These are phyloP conservation scores for Carassius gibelio DNA, from an alignment of 2,113 vertebrate species.

Conservation along the genomic window DNA sequence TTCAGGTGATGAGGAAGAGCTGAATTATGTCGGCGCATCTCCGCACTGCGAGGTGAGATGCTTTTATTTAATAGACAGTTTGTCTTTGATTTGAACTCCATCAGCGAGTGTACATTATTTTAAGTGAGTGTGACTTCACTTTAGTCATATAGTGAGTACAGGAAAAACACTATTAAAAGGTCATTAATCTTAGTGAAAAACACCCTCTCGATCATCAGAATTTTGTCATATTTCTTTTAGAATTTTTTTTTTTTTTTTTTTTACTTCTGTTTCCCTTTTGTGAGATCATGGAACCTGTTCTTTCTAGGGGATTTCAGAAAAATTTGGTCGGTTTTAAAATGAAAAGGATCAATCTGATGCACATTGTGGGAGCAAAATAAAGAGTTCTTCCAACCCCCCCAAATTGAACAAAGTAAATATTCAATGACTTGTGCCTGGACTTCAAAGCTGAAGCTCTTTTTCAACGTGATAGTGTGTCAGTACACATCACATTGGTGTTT, in stretches of 20 bases:
- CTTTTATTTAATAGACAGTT: background rate
- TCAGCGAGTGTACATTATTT: background rate
- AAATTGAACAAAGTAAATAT: no score
- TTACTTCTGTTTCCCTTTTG: background rate
- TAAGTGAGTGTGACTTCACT: background rate
- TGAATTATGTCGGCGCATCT: constrained; percentile 71
- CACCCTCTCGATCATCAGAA: background rate
- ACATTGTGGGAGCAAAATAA: background rate
- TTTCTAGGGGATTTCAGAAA: background rate
- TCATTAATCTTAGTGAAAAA: background rate
- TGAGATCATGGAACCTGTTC: background rate
- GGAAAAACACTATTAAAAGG: background rate
- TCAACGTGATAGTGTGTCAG: no score
- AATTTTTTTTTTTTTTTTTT: background rate
- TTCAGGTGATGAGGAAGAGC: constrained; percentile 80
- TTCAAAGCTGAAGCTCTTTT: no score
- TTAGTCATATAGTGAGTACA: background rate
- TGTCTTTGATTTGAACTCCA: background rate
- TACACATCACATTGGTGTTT: background rate
- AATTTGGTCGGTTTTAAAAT: background rate
- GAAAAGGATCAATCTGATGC: background rate
- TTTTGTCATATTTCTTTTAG: background rate
- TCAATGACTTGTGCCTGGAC: no score
- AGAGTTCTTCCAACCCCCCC: no score
- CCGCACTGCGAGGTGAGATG: constrained; percentile 81